A percentile compares a stretch with the other conserved stretches of the same genome.
Evolutionary conservation across 2,797 vertebrate species (phyloP).

Genomic region (Australoheros facetus): DNA sequence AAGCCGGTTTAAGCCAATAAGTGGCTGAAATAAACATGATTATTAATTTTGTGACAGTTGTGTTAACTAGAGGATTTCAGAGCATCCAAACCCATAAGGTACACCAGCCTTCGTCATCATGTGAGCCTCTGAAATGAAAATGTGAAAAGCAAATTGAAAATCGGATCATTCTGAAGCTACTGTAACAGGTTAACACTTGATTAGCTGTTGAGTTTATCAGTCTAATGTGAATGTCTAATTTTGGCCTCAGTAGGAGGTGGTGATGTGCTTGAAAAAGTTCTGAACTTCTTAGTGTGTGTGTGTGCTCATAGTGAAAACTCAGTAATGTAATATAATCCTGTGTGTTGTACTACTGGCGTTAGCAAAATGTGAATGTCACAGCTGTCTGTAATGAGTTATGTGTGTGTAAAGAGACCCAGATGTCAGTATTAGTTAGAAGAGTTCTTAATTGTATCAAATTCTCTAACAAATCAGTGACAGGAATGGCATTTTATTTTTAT

Average conservation of each 20-base stretch:
- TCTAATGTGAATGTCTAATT: neutral
- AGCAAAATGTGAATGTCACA: neutral
- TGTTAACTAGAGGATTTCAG: neutral
- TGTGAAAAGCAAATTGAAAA: neutral
- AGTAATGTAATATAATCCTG: neutral
- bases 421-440: slow-evolving; percentile 63
- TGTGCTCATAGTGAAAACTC: neutral
- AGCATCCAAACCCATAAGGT: neutral
- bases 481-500: slow-evolving; percentile 52
- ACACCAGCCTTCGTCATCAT: neutral
- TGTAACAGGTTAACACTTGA: neutral
- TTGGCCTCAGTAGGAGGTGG: neutral
- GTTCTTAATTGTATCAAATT: slow-evolving; percentile 40
- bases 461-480: neutral
- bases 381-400: neutral
- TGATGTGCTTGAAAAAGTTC: neutral
- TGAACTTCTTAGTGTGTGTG: neutral
- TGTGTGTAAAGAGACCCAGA: neutral
- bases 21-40: neutral
- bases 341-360: neutral
- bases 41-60: neutral
- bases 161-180: neutral
- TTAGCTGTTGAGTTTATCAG: neutral
- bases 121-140: neutral
- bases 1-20: too few relatives aligned